Conservation (phyloP, 2,888 invertebrate species). For the Drosophila villosipedis region DNA sequence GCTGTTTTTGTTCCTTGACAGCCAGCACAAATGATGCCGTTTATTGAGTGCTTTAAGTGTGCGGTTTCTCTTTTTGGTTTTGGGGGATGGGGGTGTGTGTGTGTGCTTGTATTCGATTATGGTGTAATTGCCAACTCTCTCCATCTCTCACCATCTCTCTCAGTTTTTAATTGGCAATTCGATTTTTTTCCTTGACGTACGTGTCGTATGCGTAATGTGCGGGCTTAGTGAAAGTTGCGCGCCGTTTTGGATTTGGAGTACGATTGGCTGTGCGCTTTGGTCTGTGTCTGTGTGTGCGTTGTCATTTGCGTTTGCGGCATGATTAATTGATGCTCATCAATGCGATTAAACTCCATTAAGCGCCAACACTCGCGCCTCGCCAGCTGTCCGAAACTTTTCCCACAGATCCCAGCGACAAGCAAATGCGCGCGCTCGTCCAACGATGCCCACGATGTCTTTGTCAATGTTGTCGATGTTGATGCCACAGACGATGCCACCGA, state of each 20-base stretch:
- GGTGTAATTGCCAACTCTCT: conserved; percentile 59
- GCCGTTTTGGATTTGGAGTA: conserved; percentile 61
- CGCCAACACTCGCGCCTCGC: conserved; percentile 68
- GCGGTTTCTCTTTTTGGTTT: conserved; percentile 43
- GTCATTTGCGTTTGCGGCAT: conserved; percentile 71
- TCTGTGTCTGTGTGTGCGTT: conserved; percentile 55
- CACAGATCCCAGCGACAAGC: conserved; percentile 54
- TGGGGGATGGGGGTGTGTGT: neutral
- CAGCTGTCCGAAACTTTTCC: conserved; percentile 55
- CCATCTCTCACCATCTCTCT: conserved; percentile 25
- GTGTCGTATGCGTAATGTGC: conserved; percentile 78
- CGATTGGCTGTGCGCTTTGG: conserved; percentile 45
- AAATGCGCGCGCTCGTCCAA: neutral
- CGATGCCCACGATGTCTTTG: conserved; percentile 15
- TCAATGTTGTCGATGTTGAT: conserved; percentile 1
- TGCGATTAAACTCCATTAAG: conserved; percentile 77
- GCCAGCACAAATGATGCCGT: conserved; percentile 71
- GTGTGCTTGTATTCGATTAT: conserved; percentile 39
- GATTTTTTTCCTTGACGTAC: conserved; percentile 55
- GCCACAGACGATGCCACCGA: conserved; percentile 11
- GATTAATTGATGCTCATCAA: conserved; percentile 79
- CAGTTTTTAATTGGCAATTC: conserved; percentile 76
- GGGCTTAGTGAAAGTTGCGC: conserved; percentile 49
- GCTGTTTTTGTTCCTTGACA: conserved; percentile 34
- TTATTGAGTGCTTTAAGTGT: conserved; percentile 72